Conservation (phyloP, 2,797 vertebrate genomes). For the Cossypha niveicapilla region DNA sequence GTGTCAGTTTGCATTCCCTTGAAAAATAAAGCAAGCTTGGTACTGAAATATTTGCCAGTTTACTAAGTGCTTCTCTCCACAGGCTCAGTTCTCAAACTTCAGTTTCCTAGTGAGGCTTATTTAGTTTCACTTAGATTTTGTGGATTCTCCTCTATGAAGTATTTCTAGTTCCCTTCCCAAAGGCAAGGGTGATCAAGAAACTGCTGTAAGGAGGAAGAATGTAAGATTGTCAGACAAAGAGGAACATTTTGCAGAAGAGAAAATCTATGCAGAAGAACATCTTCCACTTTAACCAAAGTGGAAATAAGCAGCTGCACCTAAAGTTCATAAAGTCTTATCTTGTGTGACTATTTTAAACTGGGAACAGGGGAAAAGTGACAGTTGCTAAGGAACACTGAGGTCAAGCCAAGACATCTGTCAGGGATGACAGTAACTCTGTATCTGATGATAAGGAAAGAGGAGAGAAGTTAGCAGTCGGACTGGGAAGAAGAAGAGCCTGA, state of each 20-base stretch:
- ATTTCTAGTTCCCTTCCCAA: conserved; percentile 28
- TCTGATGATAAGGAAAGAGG: conserved; percentile 48
- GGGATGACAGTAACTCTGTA: conserved; percentile 51
- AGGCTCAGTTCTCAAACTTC: background rate
- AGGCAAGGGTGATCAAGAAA: background rate
- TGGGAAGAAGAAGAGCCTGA: conserved; percentile 46
- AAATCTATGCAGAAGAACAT: conserved; percentile 6
- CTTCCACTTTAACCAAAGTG: conserved; percentile 48
- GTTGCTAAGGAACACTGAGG: conserved; percentile 46
- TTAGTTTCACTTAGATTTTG: background rate
- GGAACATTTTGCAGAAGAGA: conserved; percentile 38
- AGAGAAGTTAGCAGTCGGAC: conserved; percentile 42
- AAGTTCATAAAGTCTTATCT: background rate
- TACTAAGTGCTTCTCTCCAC: background rate
- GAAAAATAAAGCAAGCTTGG: background rate
- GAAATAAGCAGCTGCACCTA: conserved; percentile 41
- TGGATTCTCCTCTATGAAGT: background rate
- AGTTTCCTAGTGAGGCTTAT: background rate
- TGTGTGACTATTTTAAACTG: conserved; percentile 37
- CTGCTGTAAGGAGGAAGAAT: conserved; percentile 16
- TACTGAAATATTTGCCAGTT: background rate
- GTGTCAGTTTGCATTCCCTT: background rate
- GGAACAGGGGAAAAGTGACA: background rate
- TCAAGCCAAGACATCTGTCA: conserved; percentile 48
- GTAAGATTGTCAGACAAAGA: conserved; percentile 28